A percentile compares a stretch with the other conserved stretches of the same genome.
Conservation (phyloP, 2,888 invertebrate species). For the Pristionchus fissidentatus region DNA sequence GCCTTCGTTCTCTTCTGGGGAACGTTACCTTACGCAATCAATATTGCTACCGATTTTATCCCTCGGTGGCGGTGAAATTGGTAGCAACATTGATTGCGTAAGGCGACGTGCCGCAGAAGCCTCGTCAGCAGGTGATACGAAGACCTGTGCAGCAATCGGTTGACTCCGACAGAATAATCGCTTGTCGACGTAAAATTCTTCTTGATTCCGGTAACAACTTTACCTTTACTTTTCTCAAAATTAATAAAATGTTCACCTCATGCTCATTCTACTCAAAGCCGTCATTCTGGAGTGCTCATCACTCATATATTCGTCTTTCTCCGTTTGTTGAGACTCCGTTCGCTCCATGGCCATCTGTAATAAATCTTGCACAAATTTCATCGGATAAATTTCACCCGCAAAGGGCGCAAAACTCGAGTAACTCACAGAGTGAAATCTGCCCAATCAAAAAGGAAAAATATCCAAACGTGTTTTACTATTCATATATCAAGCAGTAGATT, state of each 20-base stretch:
- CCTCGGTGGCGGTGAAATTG: too few relatives aligned
- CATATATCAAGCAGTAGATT: too few relatives aligned
- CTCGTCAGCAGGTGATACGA: not conserved
- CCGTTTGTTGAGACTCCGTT: conserved; percentile 26
- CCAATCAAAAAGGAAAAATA: too few relatives aligned
- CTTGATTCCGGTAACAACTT: not conserved
- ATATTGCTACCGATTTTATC: too few relatives aligned
- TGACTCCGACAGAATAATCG: not conserved
- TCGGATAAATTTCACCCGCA: too few relatives aligned
- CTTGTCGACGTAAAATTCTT: not conserved
- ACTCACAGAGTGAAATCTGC: too few relatives aligned
- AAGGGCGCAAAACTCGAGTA: too few relatives aligned
- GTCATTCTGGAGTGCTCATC: conserved; percentile 39
- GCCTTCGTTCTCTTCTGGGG: too few relatives aligned
- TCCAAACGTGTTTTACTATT: too few relatives aligned
- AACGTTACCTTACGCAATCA: too few relatives aligned
- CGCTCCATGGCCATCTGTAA: not conserved
- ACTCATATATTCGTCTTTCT: conserved; percentile 13
- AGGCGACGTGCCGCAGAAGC: not conserved
- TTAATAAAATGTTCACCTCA: not conserved
- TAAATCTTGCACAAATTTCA: too few relatives aligned
- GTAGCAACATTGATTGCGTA: too few relatives aligned
- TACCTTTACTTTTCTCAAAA: not conserved
- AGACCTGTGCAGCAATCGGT: not conserved
- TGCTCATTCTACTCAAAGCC: conserved; percentile 31